Conservation (phyloP, 2,888 invertebrate species). For the Sericinus montela region DNA sequence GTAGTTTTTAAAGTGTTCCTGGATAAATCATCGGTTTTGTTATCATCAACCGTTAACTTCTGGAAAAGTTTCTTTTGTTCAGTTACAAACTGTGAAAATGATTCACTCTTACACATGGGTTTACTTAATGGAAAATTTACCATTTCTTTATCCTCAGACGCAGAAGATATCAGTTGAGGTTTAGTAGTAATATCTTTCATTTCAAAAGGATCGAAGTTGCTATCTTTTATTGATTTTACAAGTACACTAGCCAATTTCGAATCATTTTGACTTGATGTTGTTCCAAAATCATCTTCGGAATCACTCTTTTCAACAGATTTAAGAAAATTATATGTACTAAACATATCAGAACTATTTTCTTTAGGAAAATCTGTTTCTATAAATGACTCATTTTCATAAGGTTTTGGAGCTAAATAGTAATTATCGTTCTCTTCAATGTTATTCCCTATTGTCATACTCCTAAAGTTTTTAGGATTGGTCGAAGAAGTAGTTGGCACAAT, state of each 20-base stretch:
- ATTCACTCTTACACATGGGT: conserved; percentile 24
- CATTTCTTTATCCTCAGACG: conserved; percentile 24
- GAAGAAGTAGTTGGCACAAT: conserved; percentile 33
- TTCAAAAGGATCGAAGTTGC: background rate
- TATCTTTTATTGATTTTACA: background rate
- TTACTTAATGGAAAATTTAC: conserved; percentile 23
- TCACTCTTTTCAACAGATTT: background rate
- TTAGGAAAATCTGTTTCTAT: background rate
- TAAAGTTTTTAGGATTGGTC: conserved; percentile 51
- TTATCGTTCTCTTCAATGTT: conserved; percentile 26
- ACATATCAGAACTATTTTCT: background rate
- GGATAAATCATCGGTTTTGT: background rate
- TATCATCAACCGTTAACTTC: conserved; percentile 30
- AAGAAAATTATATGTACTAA: background rate
- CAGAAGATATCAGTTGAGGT: background rate
- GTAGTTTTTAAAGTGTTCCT: too few species aligned
- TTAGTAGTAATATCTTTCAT: conserved; percentile 4
- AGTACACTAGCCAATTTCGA: too few species aligned
- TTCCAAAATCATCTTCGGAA: background rate
- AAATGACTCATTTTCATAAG: background rate
- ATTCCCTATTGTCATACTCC: conserved; percentile 51
- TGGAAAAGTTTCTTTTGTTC: conserved; percentile 42
- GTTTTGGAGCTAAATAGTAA: background rate
- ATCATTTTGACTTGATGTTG: background rate
- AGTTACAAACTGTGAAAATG: conserved; percentile 40